Evolutionary conservation across 2,113 vertebrate species (phyloP).

Genomic region (Rattus norvegicus): GRCr8 NC_086023.1:165793001-165793500

Average conservation of each 20-base stretch:
- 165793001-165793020: neutral
- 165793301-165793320: neutral
- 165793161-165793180: no score
- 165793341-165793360: neutral
- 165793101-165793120: neutral
- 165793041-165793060: neutral
- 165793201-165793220: fast-evolving
- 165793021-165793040: neutral
- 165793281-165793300: neutral
- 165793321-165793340: neutral
- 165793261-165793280: neutral
- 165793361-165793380: fast-evolving
- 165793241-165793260: neutral
- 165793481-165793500: neutral
- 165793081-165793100: neutral
- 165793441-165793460: neutral
- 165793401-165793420: neutral
- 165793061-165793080: fast-evolving
- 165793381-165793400: neutral
- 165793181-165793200: neutral
- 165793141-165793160: fast-evolving
- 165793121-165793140: neutral
- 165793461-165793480: neutral
- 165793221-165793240: neutral
- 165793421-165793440: neutral